Percentiles rank a stretch among this genome's conserved stretches.
Evolutionary conservation across 2,113 vertebrate genomes (phyloP).

Genomic region (Phyllostomus hastatus): DNA sequence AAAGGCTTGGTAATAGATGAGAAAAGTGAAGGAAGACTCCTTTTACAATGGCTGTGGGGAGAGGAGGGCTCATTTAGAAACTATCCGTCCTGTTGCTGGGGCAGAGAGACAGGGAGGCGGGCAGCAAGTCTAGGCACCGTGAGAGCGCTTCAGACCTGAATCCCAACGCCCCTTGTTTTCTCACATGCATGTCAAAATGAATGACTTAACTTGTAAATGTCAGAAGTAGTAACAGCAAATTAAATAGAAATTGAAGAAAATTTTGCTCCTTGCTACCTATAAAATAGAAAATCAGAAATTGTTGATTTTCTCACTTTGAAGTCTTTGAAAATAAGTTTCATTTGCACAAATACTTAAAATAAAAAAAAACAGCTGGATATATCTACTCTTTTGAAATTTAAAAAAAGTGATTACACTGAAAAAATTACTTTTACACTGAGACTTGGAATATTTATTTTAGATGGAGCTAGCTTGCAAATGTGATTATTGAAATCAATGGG

Average conservation of each 20-base stretch:
- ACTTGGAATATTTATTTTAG: neutral
- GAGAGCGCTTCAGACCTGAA: neutral
- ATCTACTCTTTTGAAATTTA: neutral
- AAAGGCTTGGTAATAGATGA: neutral
- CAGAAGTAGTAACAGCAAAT: conserved; percentile 54
- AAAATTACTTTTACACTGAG: conserved; percentile 29
- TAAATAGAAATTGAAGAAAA: conserved; percentile 59
- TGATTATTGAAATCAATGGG: conserved; percentile 12
- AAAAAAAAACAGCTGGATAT: neutral
- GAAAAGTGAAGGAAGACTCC: neutral
- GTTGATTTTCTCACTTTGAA: conserved; percentile 13
- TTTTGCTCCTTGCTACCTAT: conserved; percentile 34
- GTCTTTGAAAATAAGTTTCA: conserved; percentile 21
- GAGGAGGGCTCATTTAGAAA: neutral
- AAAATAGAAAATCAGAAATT: conserved; percentile 47
- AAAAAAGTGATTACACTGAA: neutral
- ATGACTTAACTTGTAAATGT: conserved; percentile 54
- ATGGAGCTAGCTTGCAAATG: neutral
- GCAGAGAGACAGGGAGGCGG: neutral
- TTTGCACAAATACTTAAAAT: conserved; percentile 21
- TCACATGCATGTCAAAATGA: conserved; percentile 45
- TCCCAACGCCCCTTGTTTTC: neutral
- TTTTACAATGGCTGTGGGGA: neutral
- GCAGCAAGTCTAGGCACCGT: neutral
- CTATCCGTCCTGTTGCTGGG: neutral